Evolutionary conservation across 2,113 vertebrate species (phyloP).

Genomic region (Lipophrys pholis): DNA sequence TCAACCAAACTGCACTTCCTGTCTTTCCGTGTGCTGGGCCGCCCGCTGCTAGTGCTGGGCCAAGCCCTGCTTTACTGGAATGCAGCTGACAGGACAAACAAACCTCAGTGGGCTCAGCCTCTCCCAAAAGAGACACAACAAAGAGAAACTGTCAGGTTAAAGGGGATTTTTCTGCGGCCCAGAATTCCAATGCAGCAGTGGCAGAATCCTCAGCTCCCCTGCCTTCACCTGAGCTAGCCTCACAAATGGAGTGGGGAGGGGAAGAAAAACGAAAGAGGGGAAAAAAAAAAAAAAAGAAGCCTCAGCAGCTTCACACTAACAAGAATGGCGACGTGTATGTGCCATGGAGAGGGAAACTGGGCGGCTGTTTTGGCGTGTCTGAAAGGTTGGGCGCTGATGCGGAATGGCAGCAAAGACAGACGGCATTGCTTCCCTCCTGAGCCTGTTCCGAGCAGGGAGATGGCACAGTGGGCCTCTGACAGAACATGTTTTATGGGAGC

Average conservation of each 20-base stretch:
- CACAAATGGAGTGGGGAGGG: neutral
- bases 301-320: conserved; percentile 31
- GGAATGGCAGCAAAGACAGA: conserved; percentile 62
- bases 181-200: conserved; percentile 24
- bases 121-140: conserved; percentile 15
- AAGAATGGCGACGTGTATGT: conserved; percentile 8
- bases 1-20: conserved; percentile 65
- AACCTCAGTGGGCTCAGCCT: conserved; percentile 41
- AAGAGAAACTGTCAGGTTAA: conserved; percentile 38
- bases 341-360: conserved; percentile 2
- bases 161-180: conserved; percentile 17
- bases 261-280: too few relatives aligned
- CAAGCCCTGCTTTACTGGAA: conserved; percentile 56
- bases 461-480: conserved; percentile 58
- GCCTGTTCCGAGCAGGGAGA: conserved; percentile 43
- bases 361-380: conserved; percentile 44
- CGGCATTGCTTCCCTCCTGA: conserved; percentile 41
- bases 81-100: conserved; percentile 60
- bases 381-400: conserved; percentile 54
- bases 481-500: conserved; percentile 71
- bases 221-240: conserved; percentile 44
- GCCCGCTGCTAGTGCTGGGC: conserved; percentile 39
- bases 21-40: conserved; percentile 60
- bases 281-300: conserved; percentile 3
- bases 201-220: neutral